Evolutionary conservation across 2,113 vertebrate species (phyloP), one percentile per base, ranked within the genome.

Genomic region (Pseudopipra pipra): DNA sequence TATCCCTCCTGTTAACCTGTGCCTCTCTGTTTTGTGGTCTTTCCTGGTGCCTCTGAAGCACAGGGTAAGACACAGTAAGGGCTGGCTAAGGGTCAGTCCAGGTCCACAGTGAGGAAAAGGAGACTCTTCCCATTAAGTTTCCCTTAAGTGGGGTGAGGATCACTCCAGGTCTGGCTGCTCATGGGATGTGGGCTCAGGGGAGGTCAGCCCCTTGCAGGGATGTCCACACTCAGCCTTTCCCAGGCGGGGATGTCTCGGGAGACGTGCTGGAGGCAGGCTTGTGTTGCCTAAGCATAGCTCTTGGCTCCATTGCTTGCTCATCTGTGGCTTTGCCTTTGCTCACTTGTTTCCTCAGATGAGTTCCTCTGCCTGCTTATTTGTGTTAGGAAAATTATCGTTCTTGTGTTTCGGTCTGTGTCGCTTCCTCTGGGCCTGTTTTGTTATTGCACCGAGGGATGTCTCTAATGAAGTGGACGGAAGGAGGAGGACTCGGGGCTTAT

Each of bases 361-460:
- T 56, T 96, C 83, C 61, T 90, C 85, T 90, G 83, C 62, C 80
- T 94, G 92, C 92, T 96, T 96, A 96, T 97, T 97, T 97, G 66
- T 89, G 86, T 94, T 90, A 72, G 92, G 93, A 96, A 96, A 97
- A 96, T 96, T 93, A 93, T 96, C 65, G 1, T 94, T 72, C 90
- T 92, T 90, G 93, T 96, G 59, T 94, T 93, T 96, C 2, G 47
- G 93, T 97, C 95, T 96, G 95, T 84, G 96, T 90, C 14, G 3
- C 90, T 97, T 96, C 96, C 96, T 96, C 93, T 84, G 93, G 37
- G 87, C 54, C 63, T 89, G 90, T 94, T 94, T 94, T 97, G 73
- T 94, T 92, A 65, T 87, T 94, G 81, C 88, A 75, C 88, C 68
- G 52, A 93, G 90, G 80, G 86, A 93, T 93, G 88, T 93, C 93